These are phyloP conservation scores for Athalia cordata DNA, from an alignment of 2,888 invertebrate genomes.

Conservation along the genomic window DNA sequence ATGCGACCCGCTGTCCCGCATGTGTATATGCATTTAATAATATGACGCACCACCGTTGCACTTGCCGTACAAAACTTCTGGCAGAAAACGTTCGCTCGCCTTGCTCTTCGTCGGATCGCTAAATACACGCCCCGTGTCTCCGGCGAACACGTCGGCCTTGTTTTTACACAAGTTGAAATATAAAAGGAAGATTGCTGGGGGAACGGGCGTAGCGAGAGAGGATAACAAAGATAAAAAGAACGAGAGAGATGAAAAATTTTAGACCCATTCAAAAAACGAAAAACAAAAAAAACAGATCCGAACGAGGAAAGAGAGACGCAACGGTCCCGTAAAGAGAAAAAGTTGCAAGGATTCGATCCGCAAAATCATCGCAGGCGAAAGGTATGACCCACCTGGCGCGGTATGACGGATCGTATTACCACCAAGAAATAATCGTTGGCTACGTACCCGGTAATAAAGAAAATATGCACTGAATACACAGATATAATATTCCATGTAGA, in stretches of 20 bases:
- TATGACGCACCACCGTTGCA: too few species aligned
- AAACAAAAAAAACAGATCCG: not conserved
- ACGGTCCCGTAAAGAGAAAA: not conserved
- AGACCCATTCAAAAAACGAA: slow-evolving; percentile 4
- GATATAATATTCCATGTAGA: not conserved
- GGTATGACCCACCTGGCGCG: slow-evolving; percentile 26
- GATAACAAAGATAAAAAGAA: not conserved
- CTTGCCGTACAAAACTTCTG: slow-evolving; percentile 43
- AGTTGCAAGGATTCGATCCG: slow-evolving; percentile 22
- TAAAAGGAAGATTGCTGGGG: slow-evolving; percentile 27
- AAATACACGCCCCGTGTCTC: slow-evolving; percentile 40
- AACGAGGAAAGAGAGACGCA: not conserved
- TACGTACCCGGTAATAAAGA: not conserved
- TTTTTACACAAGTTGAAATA: slow-evolving; percentile 25
- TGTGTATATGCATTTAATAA: too few species aligned
- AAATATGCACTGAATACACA: not conserved
- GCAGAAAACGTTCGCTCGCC: not conserved
- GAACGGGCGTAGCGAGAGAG: slow-evolving; percentile 35
- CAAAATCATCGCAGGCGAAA: slow-evolving; percentile 39
- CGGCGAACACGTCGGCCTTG: slow-evolving; percentile 16
- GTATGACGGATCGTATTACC: slow-evolving; percentile 38
- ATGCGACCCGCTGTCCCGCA: slow-evolving; percentile 48
- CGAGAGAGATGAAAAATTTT: too few species aligned
- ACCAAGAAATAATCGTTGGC: slow-evolving; percentile 15
- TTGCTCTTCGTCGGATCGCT: slow-evolving; percentile 23